Base-by-base conservation (phyloP, 2,113 vertebrate species). In the Ifrita kowaldi region DNA sequence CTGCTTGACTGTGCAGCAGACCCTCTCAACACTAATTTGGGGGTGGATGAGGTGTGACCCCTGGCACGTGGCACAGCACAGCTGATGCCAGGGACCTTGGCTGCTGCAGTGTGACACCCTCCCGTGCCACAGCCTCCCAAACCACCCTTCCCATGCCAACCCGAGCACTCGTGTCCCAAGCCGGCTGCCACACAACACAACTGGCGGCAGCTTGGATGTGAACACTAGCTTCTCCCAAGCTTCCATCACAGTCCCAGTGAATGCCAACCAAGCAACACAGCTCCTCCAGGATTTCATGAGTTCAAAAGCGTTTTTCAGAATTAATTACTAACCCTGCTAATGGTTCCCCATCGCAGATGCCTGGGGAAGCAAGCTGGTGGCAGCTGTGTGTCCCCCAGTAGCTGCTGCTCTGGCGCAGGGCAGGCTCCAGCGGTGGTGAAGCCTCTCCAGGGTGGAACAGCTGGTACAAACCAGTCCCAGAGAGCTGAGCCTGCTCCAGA, bases 271-370 rank as follows among this genome's bases (percentile, higher is more conserved):
- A 86, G 69, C 55, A 42, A 46, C 44, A 9, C 11, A 4, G 60
- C 33, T 78, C 52, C 81, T 81, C 49, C 28, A 56, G 35, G 24
- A 71, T 16, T 56, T 79, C 50, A 33, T 0, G 4, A 52, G 35
- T 11, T 68, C 57, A 85, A 26, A 87, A 75, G 18, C 11, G 1
- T 47, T 79, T 80, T 42, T 63, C 63, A 67, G 44, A 63, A 24
- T 63, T 64, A 69, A 59, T 53, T 83, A 92, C 0, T 0, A 79
- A 27, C 67, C 20, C 65, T 1, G 5, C 10, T 69, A 74, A 27
- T 2, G 2, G 50, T 53, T 88, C 39, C 39, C 35, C 0, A 0
- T 7, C 0, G 0, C n/a, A 65, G 76, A 14, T 30, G 15, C 23
- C n/a, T 69, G n/a, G 21, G 39, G 37, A 81, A 89, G 71, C 42